Conservation (phyloP, 2,888 invertebrate genomes). For the Gymnoscelis rufifasciata region DNA sequence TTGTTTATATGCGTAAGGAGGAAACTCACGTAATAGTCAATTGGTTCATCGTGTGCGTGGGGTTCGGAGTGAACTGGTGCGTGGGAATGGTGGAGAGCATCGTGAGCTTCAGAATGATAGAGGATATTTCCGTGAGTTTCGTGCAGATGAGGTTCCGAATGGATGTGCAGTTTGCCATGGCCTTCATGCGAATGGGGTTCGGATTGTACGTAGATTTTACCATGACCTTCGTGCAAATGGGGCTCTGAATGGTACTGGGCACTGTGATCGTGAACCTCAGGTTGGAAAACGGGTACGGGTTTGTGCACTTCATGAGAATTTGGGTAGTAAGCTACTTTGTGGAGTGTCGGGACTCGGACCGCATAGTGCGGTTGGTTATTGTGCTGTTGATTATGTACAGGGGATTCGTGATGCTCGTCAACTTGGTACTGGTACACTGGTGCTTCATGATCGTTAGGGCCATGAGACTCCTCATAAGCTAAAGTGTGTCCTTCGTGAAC, state of each 20-base stretch:
- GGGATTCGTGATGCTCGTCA: constrained; percentile 35
- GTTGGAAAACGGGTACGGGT: constrained; percentile 9
- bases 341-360: constrained; percentile 26
- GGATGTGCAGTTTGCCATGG: too few species aligned
- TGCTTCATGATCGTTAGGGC: constrained; percentile 43
- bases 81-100: constrained; percentile 15
- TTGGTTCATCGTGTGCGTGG: constrained; percentile 55
- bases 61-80: constrained; percentile 8
- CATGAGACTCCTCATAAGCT: constrained; percentile 47
- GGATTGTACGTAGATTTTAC: too few species aligned
- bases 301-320: constrained; percentile 25
- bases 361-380: constrained; percentile 24
- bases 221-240: too few species aligned
- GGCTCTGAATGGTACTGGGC: too few species aligned
- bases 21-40: constrained; percentile 72
- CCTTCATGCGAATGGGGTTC: too few species aligned
- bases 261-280: background rate
- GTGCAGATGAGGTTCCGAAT: background rate
- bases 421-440: constrained; percentile 49
- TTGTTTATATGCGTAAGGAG: constrained; percentile 42
- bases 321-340: constrained; percentile 3
- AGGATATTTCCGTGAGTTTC: constrained; percentile 9
- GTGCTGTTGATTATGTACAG: constrained; percentile 26
- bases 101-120: constrained; percentile 12
- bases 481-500: constrained; percentile 41